Conservation (phyloP, 2,113 vertebrate species). For the Cyrtonyx montezumae region DNA sequence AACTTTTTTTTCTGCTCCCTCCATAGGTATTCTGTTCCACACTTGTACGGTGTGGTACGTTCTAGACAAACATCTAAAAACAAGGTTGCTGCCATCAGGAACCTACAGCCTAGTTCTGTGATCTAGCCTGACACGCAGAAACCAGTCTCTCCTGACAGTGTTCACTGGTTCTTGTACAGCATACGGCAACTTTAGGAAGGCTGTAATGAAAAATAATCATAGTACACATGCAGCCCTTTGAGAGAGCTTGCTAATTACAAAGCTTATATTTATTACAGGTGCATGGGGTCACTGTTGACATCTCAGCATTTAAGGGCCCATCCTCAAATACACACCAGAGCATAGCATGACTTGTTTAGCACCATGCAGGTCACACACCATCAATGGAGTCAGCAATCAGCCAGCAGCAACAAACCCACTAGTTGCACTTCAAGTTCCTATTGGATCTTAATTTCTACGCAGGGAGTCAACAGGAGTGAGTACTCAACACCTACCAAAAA, state of each 20-base stretch:
- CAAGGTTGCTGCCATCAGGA: neutral
- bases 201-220: constrained; percentile 40
- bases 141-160: neutral
- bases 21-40: neutral
- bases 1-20: neutral
- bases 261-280: constrained; percentile 61
- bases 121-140: neutral
- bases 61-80: neutral
- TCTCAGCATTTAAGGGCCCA: constrained; percentile 39
- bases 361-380: neutral
- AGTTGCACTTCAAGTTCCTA: neutral
- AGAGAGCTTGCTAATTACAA: constrained; percentile 58
- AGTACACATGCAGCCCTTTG: constrained; percentile 20
- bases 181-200: neutral
- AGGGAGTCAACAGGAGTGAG: neutral
- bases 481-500: neutral
- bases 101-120: neutral
- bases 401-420: neutral
- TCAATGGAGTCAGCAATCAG: neutral
- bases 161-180: constrained; percentile 12
- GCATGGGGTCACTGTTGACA: constrained; percentile 38
- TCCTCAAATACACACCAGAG: constrained; percentile 11
- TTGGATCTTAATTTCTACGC: neutral
- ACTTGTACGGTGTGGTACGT: neutral
- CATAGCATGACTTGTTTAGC: constrained; percentile 14